Base-by-base conservation (phyloP, 2,113 vertebrate species). In the Lepidothrix coronata region DNA sequence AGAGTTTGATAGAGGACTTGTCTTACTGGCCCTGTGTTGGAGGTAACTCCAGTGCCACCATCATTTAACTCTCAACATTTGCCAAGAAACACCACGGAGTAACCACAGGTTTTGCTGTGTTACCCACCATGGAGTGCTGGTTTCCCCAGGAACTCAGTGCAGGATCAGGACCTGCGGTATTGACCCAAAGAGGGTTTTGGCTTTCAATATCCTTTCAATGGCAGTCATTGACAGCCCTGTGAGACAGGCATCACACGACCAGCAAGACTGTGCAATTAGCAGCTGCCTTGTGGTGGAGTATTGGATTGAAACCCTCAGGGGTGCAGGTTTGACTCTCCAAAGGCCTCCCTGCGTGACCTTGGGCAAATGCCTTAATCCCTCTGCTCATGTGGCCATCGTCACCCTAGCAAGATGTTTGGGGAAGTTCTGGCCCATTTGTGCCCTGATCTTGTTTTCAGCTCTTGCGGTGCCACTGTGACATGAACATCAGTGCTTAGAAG, bases 381-480 rank as follows among this genome's bases (percentile, higher is more conserved):
- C 61, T 85, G 59, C 59, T 92, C 24, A 1, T 8, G 27, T 59
- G 62, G 54, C 24, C 55, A 31, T 5, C 46, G 58, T 54, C 39
- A 43, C 43, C 79, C 48, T 58, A 49, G 15, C 12, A n/a, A 61
- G 68, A 19, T 24, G 8, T 68, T 1, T 92, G 49, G 73, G 68
- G 59, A 80, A 17, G 35, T 85, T 79, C 88, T 88, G 68, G 23
- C 24, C 27, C 46, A 33, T 52, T 37, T 35, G 20, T 52, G 30
- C 39, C 79, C 49, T 51, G 17, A 27, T 84, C 52, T n/a, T 57
- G 5, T 44, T 84, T 54, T 61, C 80, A 84, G 22, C 15, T 81
- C 52, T 37, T 3, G 0, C 0, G 9, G 28, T 54, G 14, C 44
- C 39, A 8, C 57, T 22, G 3, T 41, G 37, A 71, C 1, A 0